phyloP scores from a whole-genome alignment of 2,888 invertebrate species.

The Parapristionchus giblindavisi region DNA sequence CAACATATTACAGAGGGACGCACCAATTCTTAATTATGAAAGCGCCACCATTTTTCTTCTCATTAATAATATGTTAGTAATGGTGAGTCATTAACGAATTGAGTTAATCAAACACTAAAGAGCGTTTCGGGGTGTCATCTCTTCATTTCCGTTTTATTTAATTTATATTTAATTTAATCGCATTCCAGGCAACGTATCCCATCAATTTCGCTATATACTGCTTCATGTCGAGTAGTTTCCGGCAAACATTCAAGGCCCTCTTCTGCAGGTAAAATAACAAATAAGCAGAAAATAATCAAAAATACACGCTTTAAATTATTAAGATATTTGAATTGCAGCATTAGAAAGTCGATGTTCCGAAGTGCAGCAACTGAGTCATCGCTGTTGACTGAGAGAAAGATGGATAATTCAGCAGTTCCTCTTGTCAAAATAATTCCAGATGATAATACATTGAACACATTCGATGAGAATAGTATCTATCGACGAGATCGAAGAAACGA shows the following conservation, averaged over 20 bases:
- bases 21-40: conserved; percentile 52
- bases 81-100: conserved; percentile 70
- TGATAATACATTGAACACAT: conserved; percentile 16
- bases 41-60: conserved; percentile 63
- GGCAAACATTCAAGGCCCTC: conserved; percentile 86
- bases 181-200: conserved; percentile 81
- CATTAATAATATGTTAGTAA: conserved; percentile 82
- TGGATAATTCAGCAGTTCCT: conserved; percentile 32
- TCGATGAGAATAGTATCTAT: conserved; percentile 30
- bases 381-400: not conserved
- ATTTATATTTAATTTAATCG: not conserved
- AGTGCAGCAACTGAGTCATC: not conserved
- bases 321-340: not conserved
- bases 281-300: not conserved
- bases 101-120: no score
- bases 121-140: no score
- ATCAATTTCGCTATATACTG: conserved; percentile 92
- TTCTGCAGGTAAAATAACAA: conserved; percentile 73
- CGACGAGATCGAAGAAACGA: conserved; percentile 23
- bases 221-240: conserved; percentile 87
- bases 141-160: no score
- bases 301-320: not conserved
- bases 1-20: not conserved
- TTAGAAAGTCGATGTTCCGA: no score
- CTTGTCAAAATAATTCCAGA: conserved; percentile 27